Base-by-base conservation (phyloP, 2,888 invertebrate species). In the Agrotis puta region DNA sequence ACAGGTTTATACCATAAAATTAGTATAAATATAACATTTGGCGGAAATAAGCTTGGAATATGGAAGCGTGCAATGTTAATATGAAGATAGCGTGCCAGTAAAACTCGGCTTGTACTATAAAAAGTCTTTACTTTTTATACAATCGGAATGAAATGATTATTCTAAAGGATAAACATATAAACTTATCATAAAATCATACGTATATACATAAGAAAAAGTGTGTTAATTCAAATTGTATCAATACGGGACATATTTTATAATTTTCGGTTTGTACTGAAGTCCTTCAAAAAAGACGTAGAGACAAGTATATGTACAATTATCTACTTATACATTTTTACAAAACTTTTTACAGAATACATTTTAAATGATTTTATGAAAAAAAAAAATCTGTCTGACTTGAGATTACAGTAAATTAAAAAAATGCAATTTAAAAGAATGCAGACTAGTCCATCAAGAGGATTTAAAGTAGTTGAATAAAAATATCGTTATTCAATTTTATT, bases 401-500 rank as follows among this genome's bases (percentile, higher is more conserved):
- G n/a, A 39, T 1, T 11, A 39, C 39, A 39, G 0, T 56, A 20
- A 24, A 50, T 33, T 57, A 39, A 11, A 18, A n/a, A 64, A 33
- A 24, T 13, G 14, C 3, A 20, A 47, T 64, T 73, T 24, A 47
- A 39, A 27, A 45, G 5, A 47, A 58, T 39, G 5, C 7, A 51
- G 16, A 16, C 16, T 24, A 51, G 22, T 24, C 2, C n/a, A 20
- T 67, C 50, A 5, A 20, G 27, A 45, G 20, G 16, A n/a, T 53
- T 39, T 47, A 43, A 68, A 68, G 51, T 22, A 51, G 33, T 69
- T 62, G 18, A 63, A 74, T 65, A 65, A 65, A 50, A 70, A 65
- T 64, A 58, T 54, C 64, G 58, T 66, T 66, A 61, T 71, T 76
- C 56, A 71, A 71, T 64, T 73, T 73, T 59, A 63, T 71, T 63